Conservation (phyloP, 2,113 vertebrate species). For the Oryzias woworae region DNA sequence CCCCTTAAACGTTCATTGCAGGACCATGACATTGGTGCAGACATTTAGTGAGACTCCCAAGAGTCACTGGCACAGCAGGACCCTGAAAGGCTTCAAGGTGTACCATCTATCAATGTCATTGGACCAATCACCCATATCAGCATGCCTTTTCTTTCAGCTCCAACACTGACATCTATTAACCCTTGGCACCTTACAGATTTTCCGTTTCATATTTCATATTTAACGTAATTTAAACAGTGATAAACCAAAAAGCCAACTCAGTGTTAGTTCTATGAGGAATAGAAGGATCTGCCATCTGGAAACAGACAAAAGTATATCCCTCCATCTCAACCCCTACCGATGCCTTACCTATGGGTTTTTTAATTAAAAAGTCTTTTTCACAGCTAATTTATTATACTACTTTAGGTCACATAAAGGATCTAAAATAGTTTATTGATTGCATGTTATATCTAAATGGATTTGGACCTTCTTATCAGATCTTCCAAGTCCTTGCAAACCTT, state of each 20-base stretch:
- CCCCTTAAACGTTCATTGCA: conserved; percentile 51
- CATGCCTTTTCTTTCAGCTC: conserved; percentile 61
- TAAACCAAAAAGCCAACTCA: background rate
- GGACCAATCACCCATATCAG: conserved; percentile 70
- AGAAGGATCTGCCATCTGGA: too few species aligned
- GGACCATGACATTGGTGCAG: conserved; percentile 56
- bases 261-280: background rate
- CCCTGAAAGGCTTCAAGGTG: conserved; percentile 62
- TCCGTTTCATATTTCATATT: conserved; percentile 27
- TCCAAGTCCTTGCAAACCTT: too few species aligned
- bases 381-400: too few species aligned
- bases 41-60: conserved; percentile 69
- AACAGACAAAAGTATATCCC: too few species aligned
- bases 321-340: too few species aligned
- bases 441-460: too few species aligned
- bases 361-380: too few species aligned
- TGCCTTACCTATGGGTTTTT: too few species aligned
- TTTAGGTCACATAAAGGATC: too few species aligned
- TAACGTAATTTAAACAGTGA: conserved; percentile 15
- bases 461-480: too few species aligned
- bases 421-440: too few species aligned
- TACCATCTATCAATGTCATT: conserved; percentile 76
- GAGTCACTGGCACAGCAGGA: conserved; percentile 68
- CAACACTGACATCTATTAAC: conserved; percentile 59
- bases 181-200: conserved; percentile 41